A percentile compares a stretch with the other conserved stretches of the same genome.
phyloP scores from a whole-genome alignment of 2,797 vertebrate genomes.

The Thunnus albacares region DNA sequence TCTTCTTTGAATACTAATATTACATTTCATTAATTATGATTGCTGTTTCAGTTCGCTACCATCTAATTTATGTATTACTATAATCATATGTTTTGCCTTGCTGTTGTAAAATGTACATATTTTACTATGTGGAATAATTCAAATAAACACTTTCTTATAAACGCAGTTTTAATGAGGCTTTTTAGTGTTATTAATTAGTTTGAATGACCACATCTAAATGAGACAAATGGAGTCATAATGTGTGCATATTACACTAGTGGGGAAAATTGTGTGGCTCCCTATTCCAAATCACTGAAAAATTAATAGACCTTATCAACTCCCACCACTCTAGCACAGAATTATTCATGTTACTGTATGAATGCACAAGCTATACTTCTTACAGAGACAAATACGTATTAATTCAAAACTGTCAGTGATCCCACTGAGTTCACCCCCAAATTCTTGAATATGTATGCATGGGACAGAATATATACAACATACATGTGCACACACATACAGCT shows the following conservation, averaged over 20 bases:
- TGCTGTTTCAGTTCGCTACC: slow-evolving; percentile 34
- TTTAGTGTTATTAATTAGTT: slow-evolving; percentile 62
- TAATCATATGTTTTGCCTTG: slow-evolving; percentile 55
- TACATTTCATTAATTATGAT: slow-evolving; percentile 55
- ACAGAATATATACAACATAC: slow-evolving; percentile 19
- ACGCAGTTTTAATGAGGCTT: slow-evolving; percentile 61
- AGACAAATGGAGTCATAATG: slow-evolving; percentile 63
- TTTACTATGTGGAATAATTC: slow-evolving; percentile 60
- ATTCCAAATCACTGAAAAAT: slow-evolving; percentile 73
- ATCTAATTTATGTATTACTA: slow-evolving; percentile 66
- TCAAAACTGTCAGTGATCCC: slow-evolving; percentile 48
- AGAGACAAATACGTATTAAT: slow-evolving; percentile 69
- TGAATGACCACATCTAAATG: slow-evolving; percentile 54
- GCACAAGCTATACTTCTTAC: slow-evolving; percentile 53
- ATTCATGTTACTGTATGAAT: slow-evolving; percentile 72
- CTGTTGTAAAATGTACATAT: slow-evolving; percentile 81
- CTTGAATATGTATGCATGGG: slow-evolving; percentile 41
- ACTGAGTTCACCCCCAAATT: slow-evolving; percentile 21
- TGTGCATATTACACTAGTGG: slow-evolving; percentile 42
- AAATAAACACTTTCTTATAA: slow-evolving; percentile 71
- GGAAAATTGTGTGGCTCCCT: slow-evolving; percentile 43
- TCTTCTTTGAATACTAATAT: slow-evolving; percentile 69
- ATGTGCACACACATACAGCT: slow-evolving; percentile 1
- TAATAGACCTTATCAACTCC: slow-evolving; percentile 66
- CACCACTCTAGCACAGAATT: slow-evolving; percentile 52